Evolutionary conservation across 2,113 vertebrate genomes (phyloP).

Genomic region (Hypomesus transpacificus): DNA sequence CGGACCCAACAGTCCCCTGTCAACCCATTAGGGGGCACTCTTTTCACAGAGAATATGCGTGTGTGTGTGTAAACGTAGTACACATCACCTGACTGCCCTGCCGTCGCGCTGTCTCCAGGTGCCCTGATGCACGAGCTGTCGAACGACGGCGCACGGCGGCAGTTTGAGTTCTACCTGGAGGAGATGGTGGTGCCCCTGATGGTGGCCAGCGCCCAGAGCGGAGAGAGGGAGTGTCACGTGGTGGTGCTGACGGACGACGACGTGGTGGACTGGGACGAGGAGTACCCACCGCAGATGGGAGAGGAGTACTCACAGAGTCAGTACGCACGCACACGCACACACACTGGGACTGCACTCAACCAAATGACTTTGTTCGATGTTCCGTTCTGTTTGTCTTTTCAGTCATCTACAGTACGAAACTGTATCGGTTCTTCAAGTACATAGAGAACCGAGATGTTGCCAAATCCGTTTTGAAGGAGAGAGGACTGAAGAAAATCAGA

Average conservation of each 20-base stretch:
- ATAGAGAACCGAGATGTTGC: constrained; percentile 98
- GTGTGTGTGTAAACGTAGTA: neutral
- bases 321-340: constrained; percentile 34
- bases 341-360: neutral
- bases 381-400: constrained; percentile 38
- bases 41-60: too few relatives aligned
- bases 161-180: constrained; percentile 97
- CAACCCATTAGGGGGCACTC: neutral
- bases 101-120: constrained; percentile 66
- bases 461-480: constrained; percentile 96
- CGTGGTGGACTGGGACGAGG: constrained; percentile 99
- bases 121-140: constrained; percentile 98
- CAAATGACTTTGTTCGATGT: neutral
- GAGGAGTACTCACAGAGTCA: constrained; percentile 99
- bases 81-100: neutral
- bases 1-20: neutral
- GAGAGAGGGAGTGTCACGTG: constrained; percentile 96
- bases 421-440: constrained; percentile 99
- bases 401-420: constrained; percentile 99
- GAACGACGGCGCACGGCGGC: constrained; percentile 92
- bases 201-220: constrained; percentile 96
- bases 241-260: constrained; percentile 98
- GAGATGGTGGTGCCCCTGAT: constrained; percentile 98
- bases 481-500: constrained; percentile 96
- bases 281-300: constrained; percentile 98